Conservation (phyloP, 1,140 invertebrate species). For the Drosophila dunni region DNA sequence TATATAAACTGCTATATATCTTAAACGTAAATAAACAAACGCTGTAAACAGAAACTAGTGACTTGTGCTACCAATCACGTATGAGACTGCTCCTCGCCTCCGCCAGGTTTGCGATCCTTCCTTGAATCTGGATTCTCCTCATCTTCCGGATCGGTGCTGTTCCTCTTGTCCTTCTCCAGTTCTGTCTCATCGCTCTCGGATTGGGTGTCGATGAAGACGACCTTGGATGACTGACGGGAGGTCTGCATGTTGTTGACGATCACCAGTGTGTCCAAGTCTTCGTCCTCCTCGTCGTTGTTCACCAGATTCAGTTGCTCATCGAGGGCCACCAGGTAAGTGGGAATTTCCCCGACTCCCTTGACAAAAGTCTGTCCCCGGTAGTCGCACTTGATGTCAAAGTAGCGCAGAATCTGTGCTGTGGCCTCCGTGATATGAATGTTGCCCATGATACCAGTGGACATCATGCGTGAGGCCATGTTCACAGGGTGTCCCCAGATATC, state of each 20-base stretch:
- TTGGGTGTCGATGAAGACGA: neutral
- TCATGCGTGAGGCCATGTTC: conserved; percentile 96
- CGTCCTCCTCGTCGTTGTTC: neutral
- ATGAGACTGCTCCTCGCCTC: neutral
- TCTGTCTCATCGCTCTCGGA: neutral
- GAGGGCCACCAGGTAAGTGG: conserved; percentile 89
- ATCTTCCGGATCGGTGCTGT: neutral
- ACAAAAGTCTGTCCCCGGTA: conserved; percentile 88
- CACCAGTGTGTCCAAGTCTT: neutral
- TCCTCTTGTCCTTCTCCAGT: neutral
- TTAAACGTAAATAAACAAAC: conserved; percentile 50
- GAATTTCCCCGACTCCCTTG: conserved; percentile 89
- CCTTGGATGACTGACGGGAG: neutral
- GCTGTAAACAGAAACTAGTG: conserved; percentile 5
- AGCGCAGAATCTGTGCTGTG: conserved; percentile 89
- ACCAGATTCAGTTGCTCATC: conserved; percentile 86
- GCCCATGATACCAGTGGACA: conserved; percentile 90
- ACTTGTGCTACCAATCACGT: neutral
- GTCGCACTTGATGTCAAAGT: conserved; percentile 88
- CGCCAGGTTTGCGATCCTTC: neutral
- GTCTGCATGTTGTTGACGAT: neutral
- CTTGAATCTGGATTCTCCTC: neutral
- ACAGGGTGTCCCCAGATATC: conserved; percentile 97
- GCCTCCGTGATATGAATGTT: conserved; percentile 91
- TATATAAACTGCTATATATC: conserved; percentile 9